These are phyloP conservation scores for Harmothoe impar DNA, from an alignment of 2,888 invertebrate genomes.

Conservation along the genomic window DNA sequence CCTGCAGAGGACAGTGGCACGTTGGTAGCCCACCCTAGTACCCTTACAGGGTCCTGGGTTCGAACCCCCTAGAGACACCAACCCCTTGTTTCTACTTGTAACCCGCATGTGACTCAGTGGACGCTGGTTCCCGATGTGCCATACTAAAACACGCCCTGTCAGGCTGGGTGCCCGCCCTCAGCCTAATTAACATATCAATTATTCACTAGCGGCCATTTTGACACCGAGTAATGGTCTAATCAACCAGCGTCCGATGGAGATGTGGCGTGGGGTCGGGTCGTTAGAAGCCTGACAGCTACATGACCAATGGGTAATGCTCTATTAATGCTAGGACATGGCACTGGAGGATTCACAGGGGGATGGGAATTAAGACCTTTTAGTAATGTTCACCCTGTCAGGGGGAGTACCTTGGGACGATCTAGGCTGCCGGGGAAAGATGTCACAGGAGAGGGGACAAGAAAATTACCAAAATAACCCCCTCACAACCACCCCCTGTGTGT, in stretches of 20 bases:
- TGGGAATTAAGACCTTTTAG: neutral
- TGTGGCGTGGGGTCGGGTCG: slow-evolving; percentile 1
- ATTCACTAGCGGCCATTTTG: slow-evolving; percentile 32
- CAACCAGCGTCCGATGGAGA: neutral
- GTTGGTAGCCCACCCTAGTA: neutral
- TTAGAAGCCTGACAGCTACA: neutral
- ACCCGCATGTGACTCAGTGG: neutral
- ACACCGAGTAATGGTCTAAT: slow-evolving; percentile 4
- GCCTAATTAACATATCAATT: slow-evolving; percentile 40
- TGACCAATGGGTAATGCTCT: slow-evolving; percentile 29
- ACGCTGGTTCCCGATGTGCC: slow-evolving; percentile 3
- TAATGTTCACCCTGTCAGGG: too few species aligned
- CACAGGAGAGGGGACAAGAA: too few species aligned
- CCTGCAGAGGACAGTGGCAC: neutral
- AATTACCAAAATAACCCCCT: too few species aligned
- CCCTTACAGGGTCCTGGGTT: neutral
- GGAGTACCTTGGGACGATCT: too few species aligned
- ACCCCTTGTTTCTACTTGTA: neutral
- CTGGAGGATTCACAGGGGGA: neutral
- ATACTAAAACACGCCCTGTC: slow-evolving; percentile 24
- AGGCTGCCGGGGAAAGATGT: neutral
- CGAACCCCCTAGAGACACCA: neutral
- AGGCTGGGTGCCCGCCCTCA: neutral
- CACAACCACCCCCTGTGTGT: too few species aligned
- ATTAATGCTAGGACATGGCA: neutral